Conservation (phyloP, 2,797 vertebrate genomes). For the Diceros bicornis region DNA sequence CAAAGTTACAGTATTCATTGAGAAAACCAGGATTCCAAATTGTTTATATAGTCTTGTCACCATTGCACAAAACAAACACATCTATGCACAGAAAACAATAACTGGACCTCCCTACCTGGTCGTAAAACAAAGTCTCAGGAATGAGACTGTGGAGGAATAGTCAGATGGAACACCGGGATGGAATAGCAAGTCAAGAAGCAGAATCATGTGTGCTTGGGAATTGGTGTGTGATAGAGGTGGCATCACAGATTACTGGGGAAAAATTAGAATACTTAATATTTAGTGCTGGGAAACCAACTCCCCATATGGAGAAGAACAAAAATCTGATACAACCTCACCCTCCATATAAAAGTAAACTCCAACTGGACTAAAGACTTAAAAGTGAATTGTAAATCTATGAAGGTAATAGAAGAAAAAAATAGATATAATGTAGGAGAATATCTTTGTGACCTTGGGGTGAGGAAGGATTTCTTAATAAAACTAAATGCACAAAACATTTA, state of each 20-base stretch:
- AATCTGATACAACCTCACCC: neutral
- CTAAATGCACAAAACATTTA: neutral
- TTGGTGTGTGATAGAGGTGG: neutral
- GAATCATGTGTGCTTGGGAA: neutral
- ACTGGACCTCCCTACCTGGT: neutral
- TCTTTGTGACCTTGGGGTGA: neutral
- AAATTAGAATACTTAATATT: neutral
- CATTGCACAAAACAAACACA: neutral
- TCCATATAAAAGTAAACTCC: neutral
- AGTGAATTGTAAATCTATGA: neutral
- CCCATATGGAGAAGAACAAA: neutral
- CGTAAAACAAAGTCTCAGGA: neutral
- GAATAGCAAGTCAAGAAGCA: neutral
- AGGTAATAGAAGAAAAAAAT: neutral
- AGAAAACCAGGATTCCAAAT: constrained; percentile 3
- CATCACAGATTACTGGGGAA: neutral
- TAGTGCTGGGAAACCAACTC: neutral
- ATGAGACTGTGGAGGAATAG: neutral
- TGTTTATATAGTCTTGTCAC: neutral
- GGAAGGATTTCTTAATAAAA: neutral
- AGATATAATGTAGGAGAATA: neutral
- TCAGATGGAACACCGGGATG: neutral
- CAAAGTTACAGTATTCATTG: neutral
- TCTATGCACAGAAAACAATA: neutral
- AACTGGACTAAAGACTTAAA: neutral